Base-by-base conservation (phyloP, 1,140 invertebrate species). In the Colletes gigas region DNA sequence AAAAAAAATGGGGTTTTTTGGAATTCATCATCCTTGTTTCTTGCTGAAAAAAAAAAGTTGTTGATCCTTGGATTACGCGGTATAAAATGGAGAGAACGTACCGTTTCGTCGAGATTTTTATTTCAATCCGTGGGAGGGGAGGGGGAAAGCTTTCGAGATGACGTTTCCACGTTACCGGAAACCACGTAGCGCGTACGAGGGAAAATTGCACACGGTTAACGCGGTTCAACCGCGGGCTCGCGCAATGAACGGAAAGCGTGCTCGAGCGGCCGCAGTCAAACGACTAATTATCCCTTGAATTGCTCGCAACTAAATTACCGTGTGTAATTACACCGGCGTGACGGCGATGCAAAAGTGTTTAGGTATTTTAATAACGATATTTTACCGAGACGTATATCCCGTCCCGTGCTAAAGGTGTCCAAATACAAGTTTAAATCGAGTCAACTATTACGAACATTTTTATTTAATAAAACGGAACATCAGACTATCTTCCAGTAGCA, bases 221-320 rank as follows among this genome's bases (percentile, higher is more conserved):
- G 65, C 44, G 44, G 63, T n/a, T 67, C 17, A 44, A n/a, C 21
- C 44, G 21, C 59, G 59, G 59, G 15, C 8, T 1, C 3, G 5
- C 30, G 10, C 44, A 10, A 57, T 57, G 54, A 67, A 47, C 14
- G 52, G 14, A 57, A 67, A 44, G 39, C 15, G 10, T 55, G 50
- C 41, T 67, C 44, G 73, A 21, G n/a, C 12, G 0, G 39, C 55
- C n/a, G 10, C 69, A 68, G 10, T 68, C 19, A 55, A 76, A 75
- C 52, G 63, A 47, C 73, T 68, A 76, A 76, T 76, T 59, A 67
- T 47, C 52, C 50, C 19, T 14, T 21, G 65, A 68, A 76, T 59
- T 55, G 39, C 30, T 52, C 52, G 17, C 39, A 17, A 76, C 52
- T 67, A 47, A 76, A 76, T 76, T 57, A 57, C 14, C 52, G 41